phyloP scores from a whole-genome alignment of 2,797 vertebrate species.

The Helostoma temminkii region DNA sequence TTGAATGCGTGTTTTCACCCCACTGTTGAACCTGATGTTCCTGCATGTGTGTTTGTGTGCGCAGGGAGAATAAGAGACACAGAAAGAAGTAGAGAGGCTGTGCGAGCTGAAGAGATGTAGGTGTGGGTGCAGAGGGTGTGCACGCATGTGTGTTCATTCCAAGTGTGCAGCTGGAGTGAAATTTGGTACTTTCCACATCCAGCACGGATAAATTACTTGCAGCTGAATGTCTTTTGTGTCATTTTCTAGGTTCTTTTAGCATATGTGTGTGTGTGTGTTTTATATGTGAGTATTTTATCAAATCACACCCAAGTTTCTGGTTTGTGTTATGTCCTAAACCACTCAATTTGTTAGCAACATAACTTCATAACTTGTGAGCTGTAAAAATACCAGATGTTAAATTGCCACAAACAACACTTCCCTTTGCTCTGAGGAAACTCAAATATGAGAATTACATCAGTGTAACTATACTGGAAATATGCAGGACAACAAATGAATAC shows the following conservation, averaged over 20 bases:
- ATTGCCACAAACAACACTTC: slow-evolving; percentile 30
- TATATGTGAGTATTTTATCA: slow-evolving; percentile 57
- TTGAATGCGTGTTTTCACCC: slow-evolving; percentile 35
- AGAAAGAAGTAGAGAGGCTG: slow-evolving; percentile 5
- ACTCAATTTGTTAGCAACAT: slow-evolving; percentile 72
- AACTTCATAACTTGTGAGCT: slow-evolving; percentile 64
- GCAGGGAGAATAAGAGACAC: slow-evolving; percentile 7
- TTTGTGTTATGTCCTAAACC: slow-evolving; percentile 66
- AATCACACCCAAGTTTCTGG: slow-evolving; percentile 72
- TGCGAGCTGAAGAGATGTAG: slow-evolving; percentile 20
- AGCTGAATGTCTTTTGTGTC: slow-evolving; percentile 64
- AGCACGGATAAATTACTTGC: slow-evolving; percentile 73
- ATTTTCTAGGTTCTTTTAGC: slow-evolving; percentile 43
- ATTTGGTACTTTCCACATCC: slow-evolving; percentile 79
- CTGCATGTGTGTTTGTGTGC: slow-evolving; percentile 4
- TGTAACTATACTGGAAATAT: too few relatives aligned
- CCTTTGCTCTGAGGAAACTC: slow-evolving; percentile 20
- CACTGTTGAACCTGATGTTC: slow-evolving; percentile 25
- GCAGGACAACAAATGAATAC: not conserved
- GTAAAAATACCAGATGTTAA: slow-evolving; percentile 68
- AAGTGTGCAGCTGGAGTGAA: slow-evolving; percentile 72
- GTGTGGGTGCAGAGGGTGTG: slow-evolving; percentile 32
- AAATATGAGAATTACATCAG: slow-evolving; percentile 24
- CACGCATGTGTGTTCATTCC: slow-evolving; percentile 34
- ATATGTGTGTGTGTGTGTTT: slow-evolving; percentile 16